Evolutionary conservation across 2,797 vertebrate genomes (phyloP), one percentile per base, ranked within the genome.

Genomic region (Anas georgica): DNA sequence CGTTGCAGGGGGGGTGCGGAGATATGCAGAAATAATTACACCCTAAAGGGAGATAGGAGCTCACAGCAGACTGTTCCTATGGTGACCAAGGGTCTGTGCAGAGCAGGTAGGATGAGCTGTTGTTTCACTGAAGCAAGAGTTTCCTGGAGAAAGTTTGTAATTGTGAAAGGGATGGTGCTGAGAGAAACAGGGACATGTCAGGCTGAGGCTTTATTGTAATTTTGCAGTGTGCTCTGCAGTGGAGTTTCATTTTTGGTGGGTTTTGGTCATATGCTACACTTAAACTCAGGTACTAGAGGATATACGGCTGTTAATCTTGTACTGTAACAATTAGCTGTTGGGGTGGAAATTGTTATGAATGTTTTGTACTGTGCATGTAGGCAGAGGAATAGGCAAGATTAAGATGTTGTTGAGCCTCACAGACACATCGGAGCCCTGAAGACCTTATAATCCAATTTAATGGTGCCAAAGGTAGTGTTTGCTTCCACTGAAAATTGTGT

Each of bases 11-110:
- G 39, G 50, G 46, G 26, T 88, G 77, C 83, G 73, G 59, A 62
- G 41, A 86, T 94, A 28, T 29, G 35, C 67, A 62, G 85, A 88
- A 95, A 88, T 81, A 95, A 93, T 91, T 74, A 37, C 33, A 66
- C 76, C 80, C 83, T 84, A 8, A 84, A 78, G 46, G 52, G 41
- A 90, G 77, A 84, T 70, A 39, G n/a, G 25, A 87, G 64, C 70
- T 73, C 55, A 54, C 41, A 91, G 85, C 76, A 93, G 46, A 14
- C 37, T 39, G 60, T 83, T 94, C 64, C 45, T 87, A 10, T n/a
- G 37, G 62, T n/a, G 35, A 84, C 41, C 2, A 2, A 1, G 28
- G 75, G 39, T 52, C 69, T 64, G 54, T 21, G 8, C 9, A 11
- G 35, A 14, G 8, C 58, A 79, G 80, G 78, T 70, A 28, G 60